Percentiles rank a stretch among this genome's conserved stretches.
phyloP scores from a whole-genome alignment of 2,888 invertebrate genomes.

The Mimachlamys varia region DNA sequence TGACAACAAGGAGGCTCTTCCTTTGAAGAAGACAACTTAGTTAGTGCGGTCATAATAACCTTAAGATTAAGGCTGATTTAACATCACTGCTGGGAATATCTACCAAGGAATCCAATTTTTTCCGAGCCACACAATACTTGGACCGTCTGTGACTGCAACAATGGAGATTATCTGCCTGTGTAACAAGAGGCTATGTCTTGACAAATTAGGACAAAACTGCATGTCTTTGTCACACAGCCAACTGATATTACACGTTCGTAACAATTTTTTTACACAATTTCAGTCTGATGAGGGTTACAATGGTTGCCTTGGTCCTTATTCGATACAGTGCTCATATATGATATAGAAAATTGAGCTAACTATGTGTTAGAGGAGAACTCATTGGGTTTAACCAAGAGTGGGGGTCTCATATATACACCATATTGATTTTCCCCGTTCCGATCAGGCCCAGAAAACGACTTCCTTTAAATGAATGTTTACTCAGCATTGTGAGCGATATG shows the following conservation, averaged over 20 bases:
- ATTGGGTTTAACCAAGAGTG: background rate
- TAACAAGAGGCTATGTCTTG: background rate
- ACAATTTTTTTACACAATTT: background rate
- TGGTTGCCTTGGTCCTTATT: background rate
- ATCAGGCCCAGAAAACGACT: constrained; percentile 34
- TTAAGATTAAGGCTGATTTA: constrained; percentile 25
- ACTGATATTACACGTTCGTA: background rate
- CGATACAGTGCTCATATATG: background rate
- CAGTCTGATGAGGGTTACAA: background rate
- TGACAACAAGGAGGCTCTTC: background rate
- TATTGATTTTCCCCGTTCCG: constrained; percentile 10
- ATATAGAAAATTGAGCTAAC: constrained; percentile 32
- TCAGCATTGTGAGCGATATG: constrained; percentile 36
- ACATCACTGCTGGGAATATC: background rate
- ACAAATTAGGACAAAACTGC: background rate
- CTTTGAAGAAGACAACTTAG: constrained; percentile 32
- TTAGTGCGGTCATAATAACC: constrained; percentile 23
- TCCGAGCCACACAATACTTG: constrained; percentile 3
- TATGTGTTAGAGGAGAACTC: background rate
- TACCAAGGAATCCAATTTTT: background rate
- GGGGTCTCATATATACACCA: constrained; percentile 22
- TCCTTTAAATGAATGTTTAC: constrained; percentile 36
- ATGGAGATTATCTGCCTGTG: background rate
- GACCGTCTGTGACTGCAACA: background rate
- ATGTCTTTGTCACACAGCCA: background rate